Conservation (phyloP, 2,113 vertebrate species). For the Amphiprion percula region DNA sequence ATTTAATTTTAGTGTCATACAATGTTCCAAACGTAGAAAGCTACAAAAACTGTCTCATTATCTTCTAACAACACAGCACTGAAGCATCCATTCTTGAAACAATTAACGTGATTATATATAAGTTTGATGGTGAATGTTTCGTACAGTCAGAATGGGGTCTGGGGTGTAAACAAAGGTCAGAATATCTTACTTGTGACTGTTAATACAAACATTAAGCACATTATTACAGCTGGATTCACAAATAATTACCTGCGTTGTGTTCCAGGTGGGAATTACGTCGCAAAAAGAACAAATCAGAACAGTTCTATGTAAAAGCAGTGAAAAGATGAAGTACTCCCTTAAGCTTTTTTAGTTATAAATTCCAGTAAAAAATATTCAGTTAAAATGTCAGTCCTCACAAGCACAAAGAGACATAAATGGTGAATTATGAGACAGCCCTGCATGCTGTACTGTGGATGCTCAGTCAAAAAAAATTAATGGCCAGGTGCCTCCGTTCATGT, state of each 20-base stretch:
- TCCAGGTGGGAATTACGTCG: neutral
- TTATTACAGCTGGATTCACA: constrained; percentile 1
- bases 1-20: neutral
- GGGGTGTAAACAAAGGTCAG: neutral
- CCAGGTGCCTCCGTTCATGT: constrained; percentile 49
- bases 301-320: constrained; percentile 14
- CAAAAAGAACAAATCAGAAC: constrained; percentile 4
- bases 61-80: neutral
- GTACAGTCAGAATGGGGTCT: neutral
- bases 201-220: neutral
- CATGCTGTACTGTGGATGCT: neutral
- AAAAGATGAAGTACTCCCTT: constrained; percentile 5
- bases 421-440: constrained; percentile 21
- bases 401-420: constrained; percentile 1
- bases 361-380: constrained; percentile 21
- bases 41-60: neutral
- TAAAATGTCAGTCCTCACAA: neutral
- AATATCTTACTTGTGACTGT: constrained; percentile 1
- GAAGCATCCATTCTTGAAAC: constrained; percentile 17
- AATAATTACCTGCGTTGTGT: neutral
- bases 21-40: neutral
- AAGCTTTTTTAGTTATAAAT: constrained; percentile 19
- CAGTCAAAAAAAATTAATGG: constrained; percentile 29
- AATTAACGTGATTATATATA: neutral
- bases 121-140: neutral